Evolutionary conservation across 2,797 vertebrate genomes (phyloP).

Genomic region (Orientallactaga sibirica): DNA sequence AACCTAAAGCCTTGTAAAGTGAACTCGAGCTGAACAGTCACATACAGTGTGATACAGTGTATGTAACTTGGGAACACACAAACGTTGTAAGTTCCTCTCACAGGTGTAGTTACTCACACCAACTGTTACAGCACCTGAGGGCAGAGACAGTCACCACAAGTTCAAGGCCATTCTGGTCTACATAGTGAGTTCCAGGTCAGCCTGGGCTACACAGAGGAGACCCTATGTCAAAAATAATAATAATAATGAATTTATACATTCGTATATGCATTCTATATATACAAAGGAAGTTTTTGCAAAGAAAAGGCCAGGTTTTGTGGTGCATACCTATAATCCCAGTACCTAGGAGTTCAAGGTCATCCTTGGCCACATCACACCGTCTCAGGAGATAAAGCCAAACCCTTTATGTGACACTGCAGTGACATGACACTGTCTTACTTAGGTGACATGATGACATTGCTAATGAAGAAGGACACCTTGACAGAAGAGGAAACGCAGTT

Average conservation of each 20-base stretch:
- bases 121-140: no score
- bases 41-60: neutral
- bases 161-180: no score
- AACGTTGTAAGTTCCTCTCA: no score
- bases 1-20: neutral
- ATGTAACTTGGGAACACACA: neutral
- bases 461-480: slow-evolving; percentile 95
- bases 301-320: neutral
- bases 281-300: neutral
- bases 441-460: slow-evolving; percentile 99
- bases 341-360: neutral
- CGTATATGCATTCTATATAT: neutral
- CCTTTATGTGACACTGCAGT: neutral
- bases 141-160: no score
- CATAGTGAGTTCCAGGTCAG: no score
- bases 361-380: neutral
- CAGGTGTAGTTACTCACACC: no score
- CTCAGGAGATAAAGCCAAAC: neutral
- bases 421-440: slow-evolving; percentile 28
- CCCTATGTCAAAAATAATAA: no score
- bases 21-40: slow-evolving; percentile 16
- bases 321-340: neutral
- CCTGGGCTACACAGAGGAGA: no score
- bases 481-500: slow-evolving; percentile 99
- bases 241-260: no score